A percentile compares a stretch with the other conserved stretches of the same genome.
Conservation (phyloP, 2,113 vertebrate genomes). For the Noctilio leporinus region DNA sequence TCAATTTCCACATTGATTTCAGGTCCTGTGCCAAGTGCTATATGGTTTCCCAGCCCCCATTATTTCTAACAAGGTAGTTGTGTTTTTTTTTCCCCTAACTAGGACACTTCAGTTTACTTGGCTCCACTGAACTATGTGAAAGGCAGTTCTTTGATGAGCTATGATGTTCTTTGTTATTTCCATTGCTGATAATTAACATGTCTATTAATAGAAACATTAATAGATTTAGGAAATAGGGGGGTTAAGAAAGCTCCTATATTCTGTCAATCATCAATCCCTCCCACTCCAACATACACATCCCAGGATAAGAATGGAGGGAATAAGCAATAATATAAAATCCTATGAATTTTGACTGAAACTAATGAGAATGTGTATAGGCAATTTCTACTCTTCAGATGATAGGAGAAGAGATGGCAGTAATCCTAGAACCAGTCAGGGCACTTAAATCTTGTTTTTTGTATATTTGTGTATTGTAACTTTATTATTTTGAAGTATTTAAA, state of each 20-base stretch:
- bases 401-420: background rate
- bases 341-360: background rate
- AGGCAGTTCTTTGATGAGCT: background rate
- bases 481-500: background rate
- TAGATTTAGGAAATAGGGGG: background rate
- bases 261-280: background rate
- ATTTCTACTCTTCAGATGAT: background rate
- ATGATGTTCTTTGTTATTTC: background rate
- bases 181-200: background rate
- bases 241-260: background rate
- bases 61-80: background rate
- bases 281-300: background rate
- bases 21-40: background rate
- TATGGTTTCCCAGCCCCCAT: background rate
- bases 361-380: background rate
- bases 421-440: background rate
- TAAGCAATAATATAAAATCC: background rate
- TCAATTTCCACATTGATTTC: background rate
- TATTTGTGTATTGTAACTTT: background rate
- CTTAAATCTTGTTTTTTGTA: background rate
- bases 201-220: conserved; percentile 6
- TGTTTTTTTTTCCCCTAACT: background rate
- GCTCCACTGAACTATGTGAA: background rate
- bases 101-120: conserved; percentile 42
- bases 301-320: background rate